phyloP scores from a whole-genome alignment of 2,113 vertebrate species.

The Anolis sagrei region DNA sequence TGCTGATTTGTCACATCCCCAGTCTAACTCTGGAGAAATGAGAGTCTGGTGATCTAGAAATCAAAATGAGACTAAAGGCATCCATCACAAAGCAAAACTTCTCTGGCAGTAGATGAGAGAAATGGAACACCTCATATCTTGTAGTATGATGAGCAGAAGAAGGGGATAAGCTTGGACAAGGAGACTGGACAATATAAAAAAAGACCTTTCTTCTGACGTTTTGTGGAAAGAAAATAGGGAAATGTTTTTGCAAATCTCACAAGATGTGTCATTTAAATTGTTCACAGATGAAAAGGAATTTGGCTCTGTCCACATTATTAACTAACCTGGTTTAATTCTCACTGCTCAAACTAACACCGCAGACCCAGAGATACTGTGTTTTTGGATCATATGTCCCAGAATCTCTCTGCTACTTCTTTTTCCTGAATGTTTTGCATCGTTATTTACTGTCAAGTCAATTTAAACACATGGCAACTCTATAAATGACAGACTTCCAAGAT shows the following conservation, averaged over 20 bases:
- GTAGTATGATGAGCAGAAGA: neutral
- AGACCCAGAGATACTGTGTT: no score
- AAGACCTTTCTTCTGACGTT: neutral
- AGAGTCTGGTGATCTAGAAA: neutral
- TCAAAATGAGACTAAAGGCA: neutral
- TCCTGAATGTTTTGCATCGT: no score
- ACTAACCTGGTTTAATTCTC: neutral
- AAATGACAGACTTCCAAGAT: no score
- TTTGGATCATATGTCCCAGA: no score
- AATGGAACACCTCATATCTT: neutral
- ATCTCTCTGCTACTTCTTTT: no score
- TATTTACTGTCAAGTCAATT: no score
- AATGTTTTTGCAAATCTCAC: neutral
- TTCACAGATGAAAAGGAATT: neutral
- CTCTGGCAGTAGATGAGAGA: constrained; percentile 10
- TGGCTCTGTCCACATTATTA: neutral
- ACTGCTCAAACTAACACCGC: neutral
- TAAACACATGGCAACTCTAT: no score
- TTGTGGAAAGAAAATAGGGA: neutral
- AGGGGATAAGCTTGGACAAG: neutral
- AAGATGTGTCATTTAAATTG: no score
- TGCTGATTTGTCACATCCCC: constrained; percentile 36
- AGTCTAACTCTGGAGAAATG: neutral
- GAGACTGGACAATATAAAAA: no score
- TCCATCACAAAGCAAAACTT: neutral